phyloP scores from a whole-genome alignment of 2,888 invertebrate genomes.

The Heliconius sara region DNA sequence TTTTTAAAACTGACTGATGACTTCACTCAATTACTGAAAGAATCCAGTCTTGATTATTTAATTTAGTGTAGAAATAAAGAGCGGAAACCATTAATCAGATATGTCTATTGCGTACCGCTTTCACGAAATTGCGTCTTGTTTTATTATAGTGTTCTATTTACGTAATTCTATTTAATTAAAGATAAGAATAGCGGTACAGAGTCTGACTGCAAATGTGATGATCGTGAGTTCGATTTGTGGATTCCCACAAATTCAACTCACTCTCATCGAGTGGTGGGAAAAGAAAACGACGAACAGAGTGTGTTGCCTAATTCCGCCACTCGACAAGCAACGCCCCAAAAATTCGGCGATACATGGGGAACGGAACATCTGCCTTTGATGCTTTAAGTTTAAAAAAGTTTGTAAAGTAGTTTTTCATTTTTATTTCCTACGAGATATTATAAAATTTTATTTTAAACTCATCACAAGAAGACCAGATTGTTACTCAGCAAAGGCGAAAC shows the following conservation, averaged over 20 bases:
- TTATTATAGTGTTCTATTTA: background rate
- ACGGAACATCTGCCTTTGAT: too few relatives aligned
- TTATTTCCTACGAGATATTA: too few relatives aligned
- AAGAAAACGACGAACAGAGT: background rate
- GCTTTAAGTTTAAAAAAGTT: too few relatives aligned
- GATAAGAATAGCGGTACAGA: background rate
- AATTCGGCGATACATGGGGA: too few relatives aligned
- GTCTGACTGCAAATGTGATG: background rate
- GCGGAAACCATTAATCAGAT: constrained; percentile 5
- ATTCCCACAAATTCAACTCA: too few relatives aligned
- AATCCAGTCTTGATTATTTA: background rate
- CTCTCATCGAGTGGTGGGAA: too few relatives aligned
- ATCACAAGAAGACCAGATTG: too few relatives aligned
- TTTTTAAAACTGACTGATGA: background rate
- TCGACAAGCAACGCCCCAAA: background rate
- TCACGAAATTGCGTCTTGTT: background rate
- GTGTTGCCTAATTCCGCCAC: background rate
- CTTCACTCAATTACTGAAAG: background rate
- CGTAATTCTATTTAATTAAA: background rate
- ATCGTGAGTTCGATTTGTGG: too few relatives aligned
- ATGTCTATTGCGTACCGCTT: constrained; percentile 8
- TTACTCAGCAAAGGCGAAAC: too few relatives aligned
- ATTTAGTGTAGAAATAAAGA: constrained; percentile 1
- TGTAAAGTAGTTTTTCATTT: too few relatives aligned
- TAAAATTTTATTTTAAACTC: too few relatives aligned